Percentiles rank a stretch among this genome's conserved stretches.
phyloP scores from a whole-genome alignment of 2,888 invertebrate species.

The Brachyptera risi region DNA sequence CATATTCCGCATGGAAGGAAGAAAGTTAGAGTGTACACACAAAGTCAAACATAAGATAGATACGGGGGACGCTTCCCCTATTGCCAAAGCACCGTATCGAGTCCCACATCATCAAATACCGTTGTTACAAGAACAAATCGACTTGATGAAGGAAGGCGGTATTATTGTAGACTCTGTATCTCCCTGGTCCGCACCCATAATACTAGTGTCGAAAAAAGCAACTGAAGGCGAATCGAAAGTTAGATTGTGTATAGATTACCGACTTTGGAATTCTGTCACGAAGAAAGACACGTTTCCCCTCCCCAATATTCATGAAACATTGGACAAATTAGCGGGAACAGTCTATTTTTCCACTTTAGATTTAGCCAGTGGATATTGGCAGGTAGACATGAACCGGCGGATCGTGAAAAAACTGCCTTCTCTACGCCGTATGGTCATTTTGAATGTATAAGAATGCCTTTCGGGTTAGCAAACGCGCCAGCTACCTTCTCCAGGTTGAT shows the following conservation, averaged over 20 bases:
- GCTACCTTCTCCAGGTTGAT: not conserved
- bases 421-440: not conserved
- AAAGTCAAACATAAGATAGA: not conserved
- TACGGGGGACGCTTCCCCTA: not conserved
- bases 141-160: not conserved
- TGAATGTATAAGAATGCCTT: not conserved
- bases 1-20: not conserved
- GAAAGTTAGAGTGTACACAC: not conserved
- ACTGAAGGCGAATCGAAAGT: not conserved
- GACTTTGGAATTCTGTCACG: not conserved
- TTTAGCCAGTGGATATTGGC: not conserved
- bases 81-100: not conserved
- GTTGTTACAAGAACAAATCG: not conserved
- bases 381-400: not conserved
- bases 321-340: not conserved
- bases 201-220: not conserved
- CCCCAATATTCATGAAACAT: not conserved
- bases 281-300: not conserved
- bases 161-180: not conserved
- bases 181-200: not conserved
- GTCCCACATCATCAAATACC: not conserved
- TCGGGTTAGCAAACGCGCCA: not conserved
- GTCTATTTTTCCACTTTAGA: slow-evolving; percentile 3
- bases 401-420: not conserved
- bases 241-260: not conserved